phyloP scores from a whole-genome alignment of 2,888 invertebrate genomes.

The Eristalinus aeneus region DNA sequence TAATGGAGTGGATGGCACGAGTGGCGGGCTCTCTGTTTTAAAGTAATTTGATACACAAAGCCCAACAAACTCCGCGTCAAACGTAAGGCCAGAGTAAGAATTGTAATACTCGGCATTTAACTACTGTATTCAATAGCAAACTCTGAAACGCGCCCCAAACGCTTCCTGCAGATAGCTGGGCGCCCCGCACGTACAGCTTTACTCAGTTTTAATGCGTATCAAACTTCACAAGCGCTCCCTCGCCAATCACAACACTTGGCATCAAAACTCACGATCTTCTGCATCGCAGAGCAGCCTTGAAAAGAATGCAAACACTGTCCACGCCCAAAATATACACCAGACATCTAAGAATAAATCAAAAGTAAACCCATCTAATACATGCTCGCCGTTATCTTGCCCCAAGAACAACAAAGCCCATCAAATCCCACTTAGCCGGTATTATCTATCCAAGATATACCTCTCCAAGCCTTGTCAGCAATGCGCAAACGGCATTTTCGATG shows the following conservation, averaged over 20 bases:
- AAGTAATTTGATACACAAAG: no score
- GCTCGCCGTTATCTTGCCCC: not conserved
- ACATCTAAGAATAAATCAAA: not conserved
- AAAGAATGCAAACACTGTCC: not conserved
- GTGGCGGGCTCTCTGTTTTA: no score
- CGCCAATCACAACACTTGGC: not conserved
- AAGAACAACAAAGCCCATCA: slow-evolving; percentile 8
- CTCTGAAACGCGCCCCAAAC: no score
- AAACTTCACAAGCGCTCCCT: no score
- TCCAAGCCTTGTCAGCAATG: slow-evolving; percentile 15
- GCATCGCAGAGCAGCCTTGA: not conserved
- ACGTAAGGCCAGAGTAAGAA: no score
- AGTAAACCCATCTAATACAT: not conserved
- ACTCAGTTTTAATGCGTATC: no score
- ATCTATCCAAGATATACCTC: slow-evolving; percentile 3
- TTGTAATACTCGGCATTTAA: no score
- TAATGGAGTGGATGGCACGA: no score
- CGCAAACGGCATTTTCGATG: not conserved
- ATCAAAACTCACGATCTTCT: not conserved
- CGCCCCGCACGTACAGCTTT: no score
- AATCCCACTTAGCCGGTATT: not conserved
- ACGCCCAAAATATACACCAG: not conserved
- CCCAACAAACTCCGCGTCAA: no score
- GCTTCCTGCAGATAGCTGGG: no score
- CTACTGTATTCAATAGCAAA: no score